Evolutionary conservation across 2,888 invertebrate species (phyloP).

Genomic region (Cepaea hortensis): DNA sequence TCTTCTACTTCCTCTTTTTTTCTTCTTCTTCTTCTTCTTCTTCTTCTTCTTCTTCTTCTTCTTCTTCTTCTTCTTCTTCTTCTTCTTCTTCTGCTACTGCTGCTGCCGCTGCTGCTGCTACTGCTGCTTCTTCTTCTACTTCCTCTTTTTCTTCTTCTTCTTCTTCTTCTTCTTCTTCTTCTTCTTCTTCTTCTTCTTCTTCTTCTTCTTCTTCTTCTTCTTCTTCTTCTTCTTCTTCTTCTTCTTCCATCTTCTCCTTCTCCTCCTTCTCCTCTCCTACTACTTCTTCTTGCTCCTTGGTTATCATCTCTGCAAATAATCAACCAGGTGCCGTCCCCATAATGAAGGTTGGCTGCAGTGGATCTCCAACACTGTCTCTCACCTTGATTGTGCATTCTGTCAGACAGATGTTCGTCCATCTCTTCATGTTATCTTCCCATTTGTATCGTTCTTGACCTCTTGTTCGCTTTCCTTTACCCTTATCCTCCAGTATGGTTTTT

Average conservation of each 20-base stretch:
- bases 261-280: neutral
- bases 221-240: neutral
- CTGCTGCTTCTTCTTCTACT: neutral
- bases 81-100: constrained; percentile 75
- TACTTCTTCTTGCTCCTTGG: neutral
- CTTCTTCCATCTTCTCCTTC: neutral
- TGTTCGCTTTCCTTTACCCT: no score
- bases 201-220: neutral
- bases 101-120: neutral
- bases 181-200: neutral
- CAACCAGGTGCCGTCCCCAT: no score
- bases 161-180: neutral
- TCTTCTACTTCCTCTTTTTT: neutral
- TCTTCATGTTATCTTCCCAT: no score
- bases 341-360: no score
- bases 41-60: constrained; percentile 48
- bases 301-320: no score
- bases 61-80: constrained; percentile 77
- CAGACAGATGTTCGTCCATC: no score
- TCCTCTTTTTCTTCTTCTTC: neutral
- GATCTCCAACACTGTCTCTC: no score
- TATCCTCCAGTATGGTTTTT: no score
- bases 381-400: no score
- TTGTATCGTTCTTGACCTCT: no score
- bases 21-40: neutral